Evolutionary conservation across 1,140 invertebrate genomes (phyloP), one percentile per base, ranked within the genome.

Genomic region (Neoseiulus cucumeris): DNA sequence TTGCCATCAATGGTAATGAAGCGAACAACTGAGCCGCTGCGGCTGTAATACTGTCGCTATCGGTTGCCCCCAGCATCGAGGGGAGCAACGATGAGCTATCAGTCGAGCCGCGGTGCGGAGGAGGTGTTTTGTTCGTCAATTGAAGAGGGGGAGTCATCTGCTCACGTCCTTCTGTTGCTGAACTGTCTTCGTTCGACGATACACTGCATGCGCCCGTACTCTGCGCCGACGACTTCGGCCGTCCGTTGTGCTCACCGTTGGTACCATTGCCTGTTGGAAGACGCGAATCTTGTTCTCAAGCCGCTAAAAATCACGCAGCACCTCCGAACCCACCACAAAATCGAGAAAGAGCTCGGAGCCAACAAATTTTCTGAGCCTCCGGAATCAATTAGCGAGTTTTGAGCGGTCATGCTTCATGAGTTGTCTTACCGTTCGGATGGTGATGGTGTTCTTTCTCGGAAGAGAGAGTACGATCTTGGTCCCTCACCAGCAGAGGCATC

Each of bases 221-320:
- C 22, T 59, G 51, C 22, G 51, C 51, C 14, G 51, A 59, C 22
- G 51, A 59, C 22, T 59, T 59, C 22, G 51, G 51, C 22, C 51
- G 51, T 17, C 51, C 51, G 22, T 59, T 59, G 14, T 18, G 51
- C 12, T 59, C 51, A 20, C 51, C 17, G 14, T 59, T n/a, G 2
- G 51, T 66, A 7, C n/a, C 22, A 65, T 64, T 66, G 6, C 59
- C 39, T 55, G 64, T n/a, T n/a, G 22, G 20, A 64, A 44, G 42
- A 66, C 12, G 64, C 9, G 9, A 66, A 25, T 29, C 64, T 28
- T 47, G 33, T 39, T 9, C 33, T 39, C 33, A 9, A 39, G 33
- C 33, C 33, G 9, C 33, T 39, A n/a, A n/a, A n/a, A n/a, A n/a
- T n/a, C n/a, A n/a, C n/a, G n/a, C n/a, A n/a, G n/a, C n/a, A n/a